Evolutionary conservation across 2,888 invertebrate genomes (phyloP), one percentile per base, ranked within the genome.

Genomic region (Heliconius ethilla): DNA sequence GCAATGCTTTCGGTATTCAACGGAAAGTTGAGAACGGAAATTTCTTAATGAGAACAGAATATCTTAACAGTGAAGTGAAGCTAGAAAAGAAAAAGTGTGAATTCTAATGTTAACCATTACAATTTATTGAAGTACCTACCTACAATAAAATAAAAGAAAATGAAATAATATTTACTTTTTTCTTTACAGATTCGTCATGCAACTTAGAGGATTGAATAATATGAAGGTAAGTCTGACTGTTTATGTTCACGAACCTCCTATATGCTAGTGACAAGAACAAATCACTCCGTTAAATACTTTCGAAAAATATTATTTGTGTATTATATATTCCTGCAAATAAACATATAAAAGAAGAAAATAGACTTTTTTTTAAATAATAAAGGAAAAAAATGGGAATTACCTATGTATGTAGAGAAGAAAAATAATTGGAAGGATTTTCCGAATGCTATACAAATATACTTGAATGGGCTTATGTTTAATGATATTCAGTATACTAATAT

Each of bases 161-260:
- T 45, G 45, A 62, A 73, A 37, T 59, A 15, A n/a, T 10, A 70
- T 15, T 65, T 67, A 1, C 22, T 51, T 63, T 27, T 18, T 75
- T 76, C 10, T n/a, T 78, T 78, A 27, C 80, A 80, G 80, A 73
- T 77, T 65, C 72, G 67, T 27, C 51, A 80, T 80, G 80, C 76
- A 73, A 29, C 11, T 63, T 62, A 72, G 40, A 59, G 75, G 80
- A 45, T 73, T 78, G 29, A 77, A 75, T 72, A 75, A 80, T 70
- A 80, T 80, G 80, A 78, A 80, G 78, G 80, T 80, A 65, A 72
- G 75, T 63, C 18, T n/a, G n/a, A 15, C 15, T 63, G 15, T 63
- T 15, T 63, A 13, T 62, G 7, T 18, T 51, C 51, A 18, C 18
- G 7, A 2, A 51, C 18, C 18, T 5, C 15, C 5, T 45, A 45